Evolutionary conservation across 2,888 invertebrate genomes (phyloP), one percentile per base, ranked within the genome.

Genomic region (Oxyteleia sp.): DNA sequence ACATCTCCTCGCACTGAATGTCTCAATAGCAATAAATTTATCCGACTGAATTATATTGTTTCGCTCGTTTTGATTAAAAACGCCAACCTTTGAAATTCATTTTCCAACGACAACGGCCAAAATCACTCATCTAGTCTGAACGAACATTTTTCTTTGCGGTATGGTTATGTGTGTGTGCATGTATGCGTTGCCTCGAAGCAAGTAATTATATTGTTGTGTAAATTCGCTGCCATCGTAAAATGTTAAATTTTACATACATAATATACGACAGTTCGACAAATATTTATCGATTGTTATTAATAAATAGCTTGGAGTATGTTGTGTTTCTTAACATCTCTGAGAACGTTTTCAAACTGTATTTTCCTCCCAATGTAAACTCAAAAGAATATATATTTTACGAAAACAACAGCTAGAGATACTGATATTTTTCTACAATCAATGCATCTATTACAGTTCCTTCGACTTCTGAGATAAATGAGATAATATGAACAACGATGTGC

Each of bases 111-210:
- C 29, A 13, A 61, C 45, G 18, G 45, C 20, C n/a, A 49, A 43
- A 69, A 69, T 55, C 20, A 53, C 45, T 75, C 64, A 57, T 75
- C 74, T 75, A 66, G 75, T 75, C 66, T 75, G 49, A 55, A 35
- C 43, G 35, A 75, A 45, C 45, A 51, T 26, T 26, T 45, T 47
- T 66, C 47, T 75, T 74, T 64, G 63, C 53, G 45, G 63, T 75
- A 64, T 55, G 29, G 15, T 23, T 55, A 55, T 55, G 35, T 75
- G 35, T 8, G 32, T 41, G 13, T 53, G 38, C 35, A 38, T 55
- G 55, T 63, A 75, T 49, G 49, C 11, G 20, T 43, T 51, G n/a
- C 5, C 4, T 63, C 8, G 13, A 41, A 45, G 32, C 16, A 72
- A 51, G n/a, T 4, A 47, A 32, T 18, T 35, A 16, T 49, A 4